Evolutionary conservation across 2,113 vertebrate genomes (phyloP), one percentile per base, ranked within the genome.

Genomic region (Crotalus viridis): DNA sequence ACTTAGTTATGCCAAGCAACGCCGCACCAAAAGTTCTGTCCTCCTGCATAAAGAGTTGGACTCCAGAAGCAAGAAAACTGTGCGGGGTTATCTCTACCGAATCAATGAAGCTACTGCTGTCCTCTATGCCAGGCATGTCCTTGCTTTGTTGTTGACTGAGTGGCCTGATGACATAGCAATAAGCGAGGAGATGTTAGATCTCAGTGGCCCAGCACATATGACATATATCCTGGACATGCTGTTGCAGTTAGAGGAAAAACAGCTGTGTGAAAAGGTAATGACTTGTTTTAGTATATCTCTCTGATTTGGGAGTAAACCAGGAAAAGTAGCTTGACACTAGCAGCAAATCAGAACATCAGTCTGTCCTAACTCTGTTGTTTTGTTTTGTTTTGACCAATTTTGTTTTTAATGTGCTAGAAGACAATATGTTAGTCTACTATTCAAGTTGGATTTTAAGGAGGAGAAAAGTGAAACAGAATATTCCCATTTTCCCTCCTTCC

Each of bases 191-290:
- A 98, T 98, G 92, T 97, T 99, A 87, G 99, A 99, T 74, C 98
- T 99, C 85, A 99, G 97, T 21, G 98, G 99, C 0, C 98, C 99
- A 5, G 99, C 99, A 3, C 99, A 99, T 85, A 99, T 99, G 98
- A 98, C 99, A 17, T 99, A 99, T 96, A 99, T 99, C 94, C 97
- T 99, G 97, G 99, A 99, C 96, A 99, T 99, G 99, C 97, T 99
- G 28, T 99, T 99, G 99, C 99, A 99, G 97, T 98, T 99, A 64
- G 99, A 99, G 96, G 99, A 99, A 94, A 98, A 98, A 94, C 98
- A 98, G 1, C 96, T 99, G 2, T 99, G 99, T 98, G 99, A 99
- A 95, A 99, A 98, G 99, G 99, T 99, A 96, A 95, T 95, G 91
- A 17, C 28, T 94, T 91, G 85, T 54, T 69, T 22, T 91, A 55